Evolutionary conservation across 2,888 invertebrate species (phyloP).

Genomic region (Drosophila yooni): DNA sequence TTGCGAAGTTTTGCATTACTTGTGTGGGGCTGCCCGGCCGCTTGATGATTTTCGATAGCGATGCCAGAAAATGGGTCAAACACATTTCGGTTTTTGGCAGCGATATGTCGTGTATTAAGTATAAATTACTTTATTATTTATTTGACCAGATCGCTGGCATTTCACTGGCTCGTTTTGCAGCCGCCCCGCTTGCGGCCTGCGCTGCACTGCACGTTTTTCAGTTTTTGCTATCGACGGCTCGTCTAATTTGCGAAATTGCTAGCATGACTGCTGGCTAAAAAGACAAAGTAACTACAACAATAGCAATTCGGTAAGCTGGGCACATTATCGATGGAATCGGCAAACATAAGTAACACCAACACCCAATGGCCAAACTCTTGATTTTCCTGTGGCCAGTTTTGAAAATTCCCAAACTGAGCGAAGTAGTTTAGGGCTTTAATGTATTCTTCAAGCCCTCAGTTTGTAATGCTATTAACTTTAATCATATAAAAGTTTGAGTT

Average conservation of each 20-base stretch:
- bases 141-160: conserved; percentile 41
- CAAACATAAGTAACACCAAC: conserved; percentile 21
- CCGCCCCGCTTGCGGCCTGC: conserved; percentile 3
- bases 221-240: conserved; percentile 29
- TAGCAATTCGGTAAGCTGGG: conserved; percentile 8
- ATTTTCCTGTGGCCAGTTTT: background rate
- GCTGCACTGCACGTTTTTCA: conserved; percentile 4
- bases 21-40: conserved; percentile 34
- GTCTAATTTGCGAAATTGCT: conserved; percentile 62
- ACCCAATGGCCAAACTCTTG: conserved; percentile 1
- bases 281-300: conserved; percentile 7
- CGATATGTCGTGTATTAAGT: conserved; percentile 64
- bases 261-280: conserved; percentile 15
- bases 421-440: background rate
- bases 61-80: conserved; percentile 63
- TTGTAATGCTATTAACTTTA: background rate
- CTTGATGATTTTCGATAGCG: conserved; percentile 54
- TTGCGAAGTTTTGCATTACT: conserved; percentile 8
- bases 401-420: background rate
- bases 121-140: conserved; percentile 73
- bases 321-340: conserved; percentile 36
- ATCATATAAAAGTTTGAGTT: background rate
- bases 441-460: background rate
- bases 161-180: conserved; percentile 3
- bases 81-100: conserved; percentile 51